These are phyloP conservation scores for Agonopterix alstromeriana DNA, from an alignment of 2,888 invertebrate species.

Conservation along the genomic window DNA sequence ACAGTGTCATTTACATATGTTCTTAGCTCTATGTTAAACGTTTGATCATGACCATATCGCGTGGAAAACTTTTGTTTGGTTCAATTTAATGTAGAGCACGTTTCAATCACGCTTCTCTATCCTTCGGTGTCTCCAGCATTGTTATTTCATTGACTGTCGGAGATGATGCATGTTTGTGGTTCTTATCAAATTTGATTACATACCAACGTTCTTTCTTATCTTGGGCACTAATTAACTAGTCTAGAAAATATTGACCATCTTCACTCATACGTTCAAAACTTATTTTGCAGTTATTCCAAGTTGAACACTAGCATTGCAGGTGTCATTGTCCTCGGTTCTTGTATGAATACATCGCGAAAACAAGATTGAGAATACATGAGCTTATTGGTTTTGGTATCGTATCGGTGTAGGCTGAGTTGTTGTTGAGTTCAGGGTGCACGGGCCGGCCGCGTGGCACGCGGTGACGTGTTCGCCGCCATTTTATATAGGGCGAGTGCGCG, in stretches of 20 bases:
- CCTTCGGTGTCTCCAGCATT: no score
- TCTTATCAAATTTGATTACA: no score
- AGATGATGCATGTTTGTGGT: no score
- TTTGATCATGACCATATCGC: constrained; percentile 3
- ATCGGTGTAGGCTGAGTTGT: constrained; percentile 46
- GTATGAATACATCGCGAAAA: constrained; percentile 7
- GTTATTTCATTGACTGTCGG: no score
- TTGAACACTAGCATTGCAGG: not conserved
- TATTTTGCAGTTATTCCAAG: not conserved
- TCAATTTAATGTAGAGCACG: constrained; percentile 18
- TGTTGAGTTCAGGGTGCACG: constrained; percentile 63
- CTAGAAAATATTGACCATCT: no score
- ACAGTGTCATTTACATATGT: constrained; percentile 3
- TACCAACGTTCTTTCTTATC: no score
- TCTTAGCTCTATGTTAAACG: constrained; percentile 18
- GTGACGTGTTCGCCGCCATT: constrained; percentile 67
- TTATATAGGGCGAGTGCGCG: constrained; percentile 69
- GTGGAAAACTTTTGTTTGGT: not conserved
- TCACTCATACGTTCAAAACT: not conserved
- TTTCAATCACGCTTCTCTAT: constrained; percentile 8
- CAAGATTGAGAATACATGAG: constrained; percentile 43
- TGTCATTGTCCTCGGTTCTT: constrained; percentile 4
- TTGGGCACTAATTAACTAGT: no score
- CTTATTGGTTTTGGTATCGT: constrained; percentile 47
- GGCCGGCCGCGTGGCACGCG: constrained; percentile 61